phyloP scores from a whole-genome alignment of 2,113 vertebrate genomes.

The Tor tambroides region DNA sequence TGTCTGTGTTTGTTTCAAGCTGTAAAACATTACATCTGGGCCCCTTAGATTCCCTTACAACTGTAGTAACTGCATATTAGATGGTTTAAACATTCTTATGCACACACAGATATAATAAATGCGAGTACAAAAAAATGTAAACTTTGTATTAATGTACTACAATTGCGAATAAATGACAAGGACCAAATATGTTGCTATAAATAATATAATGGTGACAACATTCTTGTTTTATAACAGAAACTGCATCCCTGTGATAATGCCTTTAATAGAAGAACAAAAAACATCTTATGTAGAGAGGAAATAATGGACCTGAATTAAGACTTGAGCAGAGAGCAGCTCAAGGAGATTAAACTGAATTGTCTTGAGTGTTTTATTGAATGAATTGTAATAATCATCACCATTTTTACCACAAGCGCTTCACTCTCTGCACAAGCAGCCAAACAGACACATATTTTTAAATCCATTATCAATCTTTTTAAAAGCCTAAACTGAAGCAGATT shows the following conservation, averaged over 20 bases:
- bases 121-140: not conserved
- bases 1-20: conserved; percentile 35
- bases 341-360: not conserved
- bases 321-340: not conserved
- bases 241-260: not conserved
- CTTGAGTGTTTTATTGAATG: not conserved
- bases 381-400: not conserved
- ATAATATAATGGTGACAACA: not conserved
- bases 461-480: conserved; percentile 8
- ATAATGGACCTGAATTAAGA: conserved; percentile 4
- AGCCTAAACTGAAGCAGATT: conserved; percentile 17
- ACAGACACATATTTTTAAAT: not conserved
- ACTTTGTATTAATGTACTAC: not conserved
- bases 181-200: not conserved
- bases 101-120: not conserved
- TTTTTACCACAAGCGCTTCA: not conserved
- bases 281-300: not conserved
- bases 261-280: conserved; percentile 6
- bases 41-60: not conserved
- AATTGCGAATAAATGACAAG: too few relatives aligned
- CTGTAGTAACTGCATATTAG: conserved; percentile 56
- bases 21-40: conserved; percentile 31
- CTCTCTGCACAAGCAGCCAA: not conserved
- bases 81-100: conserved; percentile 5
- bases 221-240: conserved; percentile 19